Conservation (phyloP, 2,113 vertebrate genomes). For the Mesocricetus auratus region DNA sequence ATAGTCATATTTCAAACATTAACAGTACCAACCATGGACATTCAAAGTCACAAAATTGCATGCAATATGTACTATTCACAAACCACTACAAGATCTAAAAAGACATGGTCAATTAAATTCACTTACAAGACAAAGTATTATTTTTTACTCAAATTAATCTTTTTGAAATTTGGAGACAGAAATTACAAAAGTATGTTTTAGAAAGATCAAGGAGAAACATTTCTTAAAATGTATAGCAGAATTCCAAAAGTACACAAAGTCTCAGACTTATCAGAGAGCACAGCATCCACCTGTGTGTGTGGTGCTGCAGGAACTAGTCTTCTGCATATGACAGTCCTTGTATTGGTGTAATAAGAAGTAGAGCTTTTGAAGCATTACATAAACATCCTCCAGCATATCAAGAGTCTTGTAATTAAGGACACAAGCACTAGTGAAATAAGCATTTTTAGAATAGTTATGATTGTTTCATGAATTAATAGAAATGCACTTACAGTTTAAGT, state of each 20-base stretch:
- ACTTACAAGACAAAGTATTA: background rate
- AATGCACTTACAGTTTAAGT: background rate
- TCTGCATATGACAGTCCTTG: slow-evolving; percentile 45
- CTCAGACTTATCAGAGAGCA: slow-evolving; percentile 55
- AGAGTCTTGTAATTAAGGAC: slow-evolving; percentile 67
- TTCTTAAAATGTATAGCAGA: slow-evolving; percentile 53
- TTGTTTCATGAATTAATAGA: slow-evolving; percentile 39
- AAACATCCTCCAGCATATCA: slow-evolving; percentile 54
- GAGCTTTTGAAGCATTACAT: slow-evolving; percentile 39
- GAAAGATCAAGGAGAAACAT: slow-evolving; percentile 37
- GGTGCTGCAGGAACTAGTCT: background rate
- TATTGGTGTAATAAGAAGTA: slow-evolving; percentile 37
- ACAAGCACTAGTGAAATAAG: background rate
- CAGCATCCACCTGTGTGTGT: fast-evolving
- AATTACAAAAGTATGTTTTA: background rate
- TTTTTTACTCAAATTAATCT: background rate
- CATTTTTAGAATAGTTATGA: slow-evolving; percentile 24
- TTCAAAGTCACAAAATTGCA: background rate
- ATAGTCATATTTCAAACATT: background rate
- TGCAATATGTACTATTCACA: background rate
- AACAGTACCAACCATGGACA: background rate
- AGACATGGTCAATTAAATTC: background rate
- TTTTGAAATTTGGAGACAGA: background rate
- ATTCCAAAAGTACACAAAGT: background rate
- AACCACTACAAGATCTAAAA: background rate